Percentiles rank a stretch among this genome's conserved stretches.
These are phyloP conservation scores for Cantharis nigra DNA, from an alignment of 2,888 invertebrate species.

Conservation along the genomic window DNA sequence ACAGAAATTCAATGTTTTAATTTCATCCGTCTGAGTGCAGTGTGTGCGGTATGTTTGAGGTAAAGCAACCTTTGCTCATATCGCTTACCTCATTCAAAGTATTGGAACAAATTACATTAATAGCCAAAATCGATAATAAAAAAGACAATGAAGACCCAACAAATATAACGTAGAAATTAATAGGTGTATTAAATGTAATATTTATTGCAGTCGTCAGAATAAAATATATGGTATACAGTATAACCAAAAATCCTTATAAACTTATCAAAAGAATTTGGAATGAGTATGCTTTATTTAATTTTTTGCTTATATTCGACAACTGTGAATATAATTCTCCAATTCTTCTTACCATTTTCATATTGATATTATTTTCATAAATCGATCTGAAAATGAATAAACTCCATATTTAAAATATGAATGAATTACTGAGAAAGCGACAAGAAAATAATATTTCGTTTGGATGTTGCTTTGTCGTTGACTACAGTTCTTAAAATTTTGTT, in stretches of 20 bases:
- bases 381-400: no score
- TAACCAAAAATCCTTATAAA: background rate
- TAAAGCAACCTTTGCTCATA: no score
- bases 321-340: background rate
- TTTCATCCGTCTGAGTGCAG: no score
- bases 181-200: no score
- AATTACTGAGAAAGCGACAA: no score
- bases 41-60: no score
- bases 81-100: background rate
- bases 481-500: background rate
- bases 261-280: background rate
- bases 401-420: no score
- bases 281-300: background rate
- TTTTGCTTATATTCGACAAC: background rate
- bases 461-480: background rate
- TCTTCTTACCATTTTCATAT: background rate
- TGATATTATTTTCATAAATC: background rate
- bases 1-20: no score
- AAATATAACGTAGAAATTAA: background rate
- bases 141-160: background rate
- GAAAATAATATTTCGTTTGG: background rate
- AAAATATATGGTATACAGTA: background rate
- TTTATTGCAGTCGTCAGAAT: background rate
- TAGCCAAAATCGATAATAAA: background rate
- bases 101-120: background rate